phyloP scores from a whole-genome alignment of 2,113 vertebrate species.

The Saguinus imperator region DNA sequence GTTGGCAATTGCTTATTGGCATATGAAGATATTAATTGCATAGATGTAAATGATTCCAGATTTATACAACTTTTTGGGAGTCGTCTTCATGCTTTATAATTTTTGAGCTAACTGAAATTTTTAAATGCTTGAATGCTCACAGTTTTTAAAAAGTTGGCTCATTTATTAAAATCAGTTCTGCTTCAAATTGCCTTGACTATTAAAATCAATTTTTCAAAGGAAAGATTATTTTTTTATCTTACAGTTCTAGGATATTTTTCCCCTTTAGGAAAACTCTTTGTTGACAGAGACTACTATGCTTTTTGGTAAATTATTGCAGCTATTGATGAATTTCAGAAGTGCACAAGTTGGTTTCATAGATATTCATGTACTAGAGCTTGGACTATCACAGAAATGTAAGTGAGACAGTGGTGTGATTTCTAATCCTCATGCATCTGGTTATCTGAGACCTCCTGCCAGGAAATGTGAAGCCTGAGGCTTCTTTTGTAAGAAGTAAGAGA shows the following conservation, averaged over 20 bases:
- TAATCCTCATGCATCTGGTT: neutral
- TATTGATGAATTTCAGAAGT: neutral
- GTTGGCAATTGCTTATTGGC: neutral
- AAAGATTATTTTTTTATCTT: neutral
- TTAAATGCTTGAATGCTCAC: conserved; percentile 25
- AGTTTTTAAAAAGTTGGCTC: neutral
- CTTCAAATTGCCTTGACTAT: neutral
- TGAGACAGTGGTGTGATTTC: neutral
- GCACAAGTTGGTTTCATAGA: neutral
- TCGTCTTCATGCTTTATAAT: conserved; percentile 31
- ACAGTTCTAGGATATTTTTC: neutral
- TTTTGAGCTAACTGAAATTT: conserved; percentile 48
- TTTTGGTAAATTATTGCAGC: neutral
- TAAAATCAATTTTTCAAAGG: conserved; percentile 38
- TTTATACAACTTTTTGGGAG: conserved; percentile 20
- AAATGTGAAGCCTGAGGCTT: neutral
- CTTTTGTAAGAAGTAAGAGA: neutral
- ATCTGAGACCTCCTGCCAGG: neutral
- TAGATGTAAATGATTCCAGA: conserved; percentile 39
- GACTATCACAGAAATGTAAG: neutral
- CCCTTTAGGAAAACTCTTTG: neutral
- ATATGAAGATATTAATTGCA: conserved; percentile 1
- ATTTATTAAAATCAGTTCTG: conserved; percentile 38
- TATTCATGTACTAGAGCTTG: neutral
- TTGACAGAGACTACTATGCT: neutral